These are phyloP conservation scores for Sapayoa aenigma DNA, from an alignment of 2,113 vertebrate genomes.

Conservation along the genomic window DNA sequence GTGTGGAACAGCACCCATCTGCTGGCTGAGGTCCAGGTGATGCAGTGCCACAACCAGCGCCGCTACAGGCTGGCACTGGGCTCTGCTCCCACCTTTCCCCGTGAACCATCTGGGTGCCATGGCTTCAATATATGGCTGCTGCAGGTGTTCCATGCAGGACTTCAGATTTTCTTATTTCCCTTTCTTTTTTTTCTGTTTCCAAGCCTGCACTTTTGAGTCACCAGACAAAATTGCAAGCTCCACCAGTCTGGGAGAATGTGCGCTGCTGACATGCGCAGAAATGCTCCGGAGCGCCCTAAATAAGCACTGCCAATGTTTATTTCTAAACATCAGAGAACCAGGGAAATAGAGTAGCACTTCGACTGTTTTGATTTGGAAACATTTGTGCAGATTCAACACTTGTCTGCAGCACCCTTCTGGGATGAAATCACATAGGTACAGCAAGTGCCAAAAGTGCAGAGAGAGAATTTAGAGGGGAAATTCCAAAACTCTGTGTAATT, in stretches of 20 bases:
- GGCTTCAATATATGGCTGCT: background rate
- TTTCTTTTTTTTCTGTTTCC: background rate
- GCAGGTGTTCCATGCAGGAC: background rate
- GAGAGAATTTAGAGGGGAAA: slow-evolving; percentile 27
- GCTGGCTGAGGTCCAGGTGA: rapidly evolving
- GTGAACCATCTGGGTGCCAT: background rate
- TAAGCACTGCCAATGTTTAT: slow-evolving; percentile 71
- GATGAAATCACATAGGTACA: slow-evolving; percentile 35
- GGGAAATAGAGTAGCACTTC: slow-evolving; percentile 56
- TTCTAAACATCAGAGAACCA: slow-evolving; percentile 69
- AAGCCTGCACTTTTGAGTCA: slow-evolving; percentile 36
- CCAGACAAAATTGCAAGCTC: slow-evolving; percentile 2
- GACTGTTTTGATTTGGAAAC: slow-evolving; percentile 60
- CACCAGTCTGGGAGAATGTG: background rate
- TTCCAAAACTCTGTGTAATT: background rate
- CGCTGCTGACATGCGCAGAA: slow-evolving; percentile 54
- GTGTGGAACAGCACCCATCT: background rate
- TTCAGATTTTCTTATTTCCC: background rate
- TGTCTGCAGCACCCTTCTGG: slow-evolving; percentile 63
- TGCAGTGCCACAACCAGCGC: background rate
- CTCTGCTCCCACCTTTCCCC: background rate
- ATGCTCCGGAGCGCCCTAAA: slow-evolving; percentile 29
- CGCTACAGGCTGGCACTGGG: rapidly evolving
- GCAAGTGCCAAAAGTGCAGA: slow-evolving; percentile 61
- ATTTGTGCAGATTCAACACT: slow-evolving; percentile 67